A percentile compares a stretch with the other conserved stretches of the same genome.
phyloP scores from a whole-genome alignment of 2,113 vertebrate species.

The Ophthalmolycus amberensis region DNA sequence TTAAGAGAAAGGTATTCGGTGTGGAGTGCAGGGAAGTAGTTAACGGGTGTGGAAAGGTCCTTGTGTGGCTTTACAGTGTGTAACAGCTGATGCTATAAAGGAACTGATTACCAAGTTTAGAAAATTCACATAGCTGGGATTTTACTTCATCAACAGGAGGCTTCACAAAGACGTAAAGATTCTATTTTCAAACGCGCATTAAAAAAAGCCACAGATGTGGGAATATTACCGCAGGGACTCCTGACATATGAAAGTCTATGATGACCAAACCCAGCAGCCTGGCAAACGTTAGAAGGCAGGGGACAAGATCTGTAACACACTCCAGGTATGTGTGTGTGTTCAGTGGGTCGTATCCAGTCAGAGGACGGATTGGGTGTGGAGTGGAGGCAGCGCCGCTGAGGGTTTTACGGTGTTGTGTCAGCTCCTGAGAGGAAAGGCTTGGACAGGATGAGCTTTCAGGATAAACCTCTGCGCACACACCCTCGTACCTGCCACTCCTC shows the following conservation, averaged over 20 bases:
- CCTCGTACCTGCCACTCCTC: constrained; percentile 45
- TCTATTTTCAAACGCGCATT: background rate
- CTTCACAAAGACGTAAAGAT: constrained; percentile 38
- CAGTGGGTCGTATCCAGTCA: constrained; percentile 26
- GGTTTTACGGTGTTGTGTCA: constrained; percentile 60
- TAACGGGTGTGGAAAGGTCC: constrained; percentile 56
- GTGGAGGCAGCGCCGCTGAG: constrained; percentile 37
- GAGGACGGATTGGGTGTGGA: constrained; percentile 57
- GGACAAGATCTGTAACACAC: constrained; percentile 2
- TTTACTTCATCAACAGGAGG: constrained; percentile 60
- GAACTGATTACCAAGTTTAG: constrained; percentile 66
- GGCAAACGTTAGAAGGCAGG: background rate
- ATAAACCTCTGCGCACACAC: constrained; percentile 39
- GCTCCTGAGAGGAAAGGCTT: constrained; percentile 51
- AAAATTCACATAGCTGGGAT: constrained; percentile 54
- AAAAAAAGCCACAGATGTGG: background rate
- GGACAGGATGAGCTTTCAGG: constrained; percentile 65
- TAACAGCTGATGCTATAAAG: constrained; percentile 69
- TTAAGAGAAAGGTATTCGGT: constrained; percentile 51
- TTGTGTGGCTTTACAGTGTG: constrained; percentile 50
- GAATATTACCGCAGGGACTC: background rate
- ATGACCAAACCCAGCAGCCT: background rate
- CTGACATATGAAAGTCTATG: background rate
- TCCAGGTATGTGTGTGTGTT: constrained; percentile 21
- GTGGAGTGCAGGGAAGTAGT: constrained; percentile 66